phyloP scores from a whole-genome alignment of 2,888 invertebrate species.

The Monochamus alternatus region DNA sequence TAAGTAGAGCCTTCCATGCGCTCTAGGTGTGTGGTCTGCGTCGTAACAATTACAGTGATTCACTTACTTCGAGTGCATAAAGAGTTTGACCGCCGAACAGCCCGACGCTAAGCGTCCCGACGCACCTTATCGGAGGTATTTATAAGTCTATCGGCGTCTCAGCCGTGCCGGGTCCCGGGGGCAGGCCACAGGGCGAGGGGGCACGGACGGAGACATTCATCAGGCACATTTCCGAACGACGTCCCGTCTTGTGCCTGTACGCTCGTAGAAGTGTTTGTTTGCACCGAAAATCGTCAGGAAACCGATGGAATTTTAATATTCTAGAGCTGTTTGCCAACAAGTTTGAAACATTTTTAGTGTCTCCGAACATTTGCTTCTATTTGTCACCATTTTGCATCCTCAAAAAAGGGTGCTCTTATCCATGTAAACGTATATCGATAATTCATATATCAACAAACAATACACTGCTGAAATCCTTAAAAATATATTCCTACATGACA shows the following conservation, averaged over 20 bases:
- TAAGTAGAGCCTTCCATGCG: not conserved
- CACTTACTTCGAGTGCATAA: conserved; percentile 36
- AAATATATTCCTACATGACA: too few relatives aligned
- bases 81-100: conserved; percentile 36
- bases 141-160: conserved; percentile 47
- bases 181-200: conserved; percentile 35
- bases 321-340: too few relatives aligned
- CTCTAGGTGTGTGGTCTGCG: conserved; percentile 38
- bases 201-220: conserved; percentile 38
- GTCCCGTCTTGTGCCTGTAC: conserved; percentile 8
- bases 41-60: conserved; percentile 41
- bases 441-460: too few relatives aligned
- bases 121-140: conserved; percentile 47
- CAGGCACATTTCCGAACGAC: conserved; percentile 22
- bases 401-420: too few relatives aligned
- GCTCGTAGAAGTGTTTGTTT: not conserved
- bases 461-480: too few relatives aligned
- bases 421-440: too few relatives aligned
- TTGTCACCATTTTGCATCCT: too few relatives aligned
- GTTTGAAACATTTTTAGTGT: too few relatives aligned
- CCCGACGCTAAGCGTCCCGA: conserved; percentile 34
- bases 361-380: too few relatives aligned
- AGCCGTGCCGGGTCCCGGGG: conserved; percentile 24
- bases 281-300: not conserved
- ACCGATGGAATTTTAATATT: not conserved